phyloP scores from a whole-genome alignment of 2,113 vertebrate species.

The Antennarius striatus region DNA sequence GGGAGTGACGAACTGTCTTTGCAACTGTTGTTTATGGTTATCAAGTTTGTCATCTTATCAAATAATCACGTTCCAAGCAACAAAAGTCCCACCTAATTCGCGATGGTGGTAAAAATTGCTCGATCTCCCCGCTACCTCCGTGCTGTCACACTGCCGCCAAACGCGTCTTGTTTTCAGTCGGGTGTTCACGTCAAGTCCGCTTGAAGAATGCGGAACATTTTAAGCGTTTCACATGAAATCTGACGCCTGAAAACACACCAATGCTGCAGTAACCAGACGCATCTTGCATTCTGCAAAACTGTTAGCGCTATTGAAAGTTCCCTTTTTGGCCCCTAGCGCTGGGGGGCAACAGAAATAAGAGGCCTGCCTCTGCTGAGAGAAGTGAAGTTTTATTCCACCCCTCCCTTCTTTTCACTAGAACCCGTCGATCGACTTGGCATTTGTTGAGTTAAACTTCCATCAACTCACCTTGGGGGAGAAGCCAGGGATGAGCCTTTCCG shows the following conservation, averaged over 20 bases:
- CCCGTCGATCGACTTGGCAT: conserved; percentile 8
- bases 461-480: conserved; percentile 87
- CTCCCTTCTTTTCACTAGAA: conserved; percentile 38
- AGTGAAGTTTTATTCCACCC: conserved; percentile 58
- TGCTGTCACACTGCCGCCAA: background rate
- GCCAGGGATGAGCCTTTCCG: conserved; percentile 88
- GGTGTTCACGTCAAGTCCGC: conserved; percentile 36
- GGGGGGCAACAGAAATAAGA: conserved; percentile 1
- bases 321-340: background rate
- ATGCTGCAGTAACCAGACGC: background rate
- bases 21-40: conserved; percentile 69
- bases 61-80: too few species aligned
- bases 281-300: rapidly evolving
- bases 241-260: background rate
- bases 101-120: too few species aligned
- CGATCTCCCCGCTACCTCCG: background rate
- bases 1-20: conserved; percentile 77
- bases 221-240: conserved; percentile 18
- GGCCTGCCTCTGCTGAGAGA: conserved; percentile 46
- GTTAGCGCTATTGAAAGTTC: background rate
- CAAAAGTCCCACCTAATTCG: too few species aligned
- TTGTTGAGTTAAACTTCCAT: conserved; percentile 12
- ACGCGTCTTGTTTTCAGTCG: conserved; percentile 21
- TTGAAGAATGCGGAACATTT: conserved; percentile 80
- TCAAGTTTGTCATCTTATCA: conserved; percentile 54